A percentile compares a stretch with the other conserved stretches of the same genome.
phyloP scores from a whole-genome alignment of 2,888 invertebrate genomes.

The Alitta virens region DNA sequence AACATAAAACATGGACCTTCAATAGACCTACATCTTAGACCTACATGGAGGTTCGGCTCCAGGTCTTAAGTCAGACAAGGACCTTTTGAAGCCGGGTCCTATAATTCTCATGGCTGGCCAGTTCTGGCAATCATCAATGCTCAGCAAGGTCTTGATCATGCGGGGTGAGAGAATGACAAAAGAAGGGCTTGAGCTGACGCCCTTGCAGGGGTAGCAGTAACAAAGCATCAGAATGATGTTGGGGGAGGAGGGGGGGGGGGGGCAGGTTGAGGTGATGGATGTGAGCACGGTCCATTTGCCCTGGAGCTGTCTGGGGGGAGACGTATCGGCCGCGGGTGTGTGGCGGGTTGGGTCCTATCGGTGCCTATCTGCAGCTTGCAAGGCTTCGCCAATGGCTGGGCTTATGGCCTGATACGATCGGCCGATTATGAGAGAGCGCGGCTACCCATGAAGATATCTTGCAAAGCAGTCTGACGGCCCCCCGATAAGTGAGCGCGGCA shows the following conservation, averaged over 20 bases:
- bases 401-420: conserved; percentile 13
- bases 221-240: too few species aligned
- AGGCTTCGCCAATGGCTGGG: background rate
- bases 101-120: too few species aligned
- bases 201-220: too few species aligned
- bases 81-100: too few species aligned
- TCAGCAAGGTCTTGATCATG: too few species aligned
- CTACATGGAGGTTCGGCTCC: too few species aligned
- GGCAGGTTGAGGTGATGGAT: conserved; percentile 4
- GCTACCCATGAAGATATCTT: conserved; percentile 23
- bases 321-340: conserved; percentile 5
- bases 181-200: too few species aligned
- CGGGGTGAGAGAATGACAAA: too few species aligned
- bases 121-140: too few species aligned
- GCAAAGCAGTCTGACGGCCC: conserved; percentile 1
- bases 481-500: conserved; percentile 7
- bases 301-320: conserved; percentile 1
- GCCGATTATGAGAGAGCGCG: conserved; percentile 19
- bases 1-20: too few species aligned
- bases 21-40: too few species aligned
- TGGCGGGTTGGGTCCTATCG: conserved; percentile 2
- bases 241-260: background rate
- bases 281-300: conserved; percentile 14
- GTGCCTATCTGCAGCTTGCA: conserved; percentile 7
- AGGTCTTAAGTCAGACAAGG: too few species aligned